Evolutionary conservation across 2,888 invertebrate species (phyloP).

Genomic region (Creontiades dilutus): DNA sequence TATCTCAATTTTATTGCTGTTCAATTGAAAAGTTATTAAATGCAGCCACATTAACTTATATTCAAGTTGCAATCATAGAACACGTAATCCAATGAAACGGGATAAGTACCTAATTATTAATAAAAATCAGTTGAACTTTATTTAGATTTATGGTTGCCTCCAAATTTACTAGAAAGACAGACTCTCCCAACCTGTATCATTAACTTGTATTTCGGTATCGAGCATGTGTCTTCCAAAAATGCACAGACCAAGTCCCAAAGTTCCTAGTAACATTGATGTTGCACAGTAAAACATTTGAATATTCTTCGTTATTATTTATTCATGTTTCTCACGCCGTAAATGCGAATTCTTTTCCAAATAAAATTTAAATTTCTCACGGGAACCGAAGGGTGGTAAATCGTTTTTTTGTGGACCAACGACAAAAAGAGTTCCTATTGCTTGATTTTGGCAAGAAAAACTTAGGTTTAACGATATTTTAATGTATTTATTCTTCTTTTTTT

Average conservation of each 20-base stretch:
- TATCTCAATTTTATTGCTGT: no score
- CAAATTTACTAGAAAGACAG: background rate
- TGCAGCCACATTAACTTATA: no score
- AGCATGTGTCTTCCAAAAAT: slow-evolving; percentile 33
- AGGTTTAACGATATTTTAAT: slow-evolving; percentile 22
- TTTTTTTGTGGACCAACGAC: slow-evolving; percentile 74
- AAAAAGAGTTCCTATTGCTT: slow-evolving; percentile 75
- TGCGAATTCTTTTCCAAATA: background rate
- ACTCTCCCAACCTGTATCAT: background rate
- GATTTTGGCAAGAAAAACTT: slow-evolving; percentile 60
- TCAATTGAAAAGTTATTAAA: no score
- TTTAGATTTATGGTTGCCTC: no score
- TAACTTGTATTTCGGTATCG: background rate
- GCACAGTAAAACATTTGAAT: slow-evolving; percentile 10
- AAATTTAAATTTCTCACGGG: slow-evolving; percentile 18
- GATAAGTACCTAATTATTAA: no score
- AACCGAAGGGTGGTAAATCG: background rate
- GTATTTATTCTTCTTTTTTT: background rate
- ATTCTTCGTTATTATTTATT: slow-evolving; percentile 16
- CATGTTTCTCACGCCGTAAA: background rate
- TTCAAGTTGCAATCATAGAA: no score
- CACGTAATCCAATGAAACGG: no score
- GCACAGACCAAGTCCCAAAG: slow-evolving; percentile 35
- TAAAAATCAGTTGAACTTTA: no score
- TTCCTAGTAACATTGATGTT: slow-evolving; percentile 29